Evolutionary conservation across 1,140 invertebrate genomes (phyloP).

Genomic region (Drosophila pectinifera): DNA sequence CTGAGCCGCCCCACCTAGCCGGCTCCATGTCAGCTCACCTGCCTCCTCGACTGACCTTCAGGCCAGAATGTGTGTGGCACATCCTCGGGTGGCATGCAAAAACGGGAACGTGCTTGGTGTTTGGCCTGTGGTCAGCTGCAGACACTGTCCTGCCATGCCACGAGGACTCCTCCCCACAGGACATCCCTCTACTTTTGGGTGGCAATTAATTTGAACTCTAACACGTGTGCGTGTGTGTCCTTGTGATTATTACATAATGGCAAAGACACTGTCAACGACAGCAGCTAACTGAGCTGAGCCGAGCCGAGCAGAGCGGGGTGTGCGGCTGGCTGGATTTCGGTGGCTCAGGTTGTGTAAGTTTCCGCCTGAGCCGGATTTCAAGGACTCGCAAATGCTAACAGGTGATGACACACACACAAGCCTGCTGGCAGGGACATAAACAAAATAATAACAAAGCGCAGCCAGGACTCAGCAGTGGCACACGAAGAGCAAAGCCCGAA

Average conservation of each 20-base stretch:
- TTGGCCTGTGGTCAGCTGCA: constrained; percentile 66
- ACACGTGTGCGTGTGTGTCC: constrained; percentile 28
- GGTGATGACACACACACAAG: constrained; percentile 72
- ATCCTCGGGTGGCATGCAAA: constrained; percentile 43
- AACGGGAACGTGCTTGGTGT: constrained; percentile 67
- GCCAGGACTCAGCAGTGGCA: constrained; percentile 33
- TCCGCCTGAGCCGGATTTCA: constrained; percentile 60
- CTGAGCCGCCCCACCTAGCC: constrained; percentile 13
- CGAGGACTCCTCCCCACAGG: constrained; percentile 2
- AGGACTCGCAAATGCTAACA: constrained; percentile 83
- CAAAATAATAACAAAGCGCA: constrained; percentile 80
- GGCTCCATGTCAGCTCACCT: constrained; percentile 20
- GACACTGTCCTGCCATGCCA: constrained; percentile 43
- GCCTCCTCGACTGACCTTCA: constrained; percentile 48
- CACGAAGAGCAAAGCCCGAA: constrained; percentile 39
- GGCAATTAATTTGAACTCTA: constrained; percentile 80
- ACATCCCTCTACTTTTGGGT: constrained; percentile 61
- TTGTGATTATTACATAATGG: constrained; percentile 68
- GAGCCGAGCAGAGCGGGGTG: neutral
- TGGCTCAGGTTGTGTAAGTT: constrained; percentile 54
- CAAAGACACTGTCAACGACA: constrained; percentile 40
- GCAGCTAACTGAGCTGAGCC: constrained; percentile 8
- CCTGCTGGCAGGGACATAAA: constrained; percentile 58
- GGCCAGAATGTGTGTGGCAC: constrained; percentile 18
- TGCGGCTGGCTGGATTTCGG: constrained; percentile 8